Conservation (phyloP, 2,888 invertebrate species). For the Parapristionchus giblindavisi region DNA sequence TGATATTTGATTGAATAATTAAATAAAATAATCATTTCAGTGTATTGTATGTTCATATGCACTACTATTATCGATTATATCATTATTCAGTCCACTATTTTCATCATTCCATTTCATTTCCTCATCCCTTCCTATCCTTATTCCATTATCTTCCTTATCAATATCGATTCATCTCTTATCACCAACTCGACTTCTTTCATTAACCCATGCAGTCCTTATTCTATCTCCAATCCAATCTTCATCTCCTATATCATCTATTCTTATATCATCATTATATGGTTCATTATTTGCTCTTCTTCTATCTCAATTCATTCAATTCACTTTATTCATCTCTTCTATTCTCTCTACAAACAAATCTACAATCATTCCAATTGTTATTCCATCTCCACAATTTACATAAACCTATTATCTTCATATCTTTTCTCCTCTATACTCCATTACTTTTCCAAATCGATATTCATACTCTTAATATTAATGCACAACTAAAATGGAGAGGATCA, state of each 20-base stretch:
- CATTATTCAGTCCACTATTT: constrained; percentile 14
- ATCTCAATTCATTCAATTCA: constrained; percentile 8
- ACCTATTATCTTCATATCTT: too few species aligned
- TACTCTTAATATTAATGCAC: too few species aligned
- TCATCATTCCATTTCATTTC: not conserved
- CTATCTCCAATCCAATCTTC: constrained; percentile 17
- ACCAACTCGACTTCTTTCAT: constrained; percentile 19
- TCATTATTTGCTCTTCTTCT: constrained; percentile 18
- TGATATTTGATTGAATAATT: not conserved
- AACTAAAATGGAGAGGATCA: too few species aligned
- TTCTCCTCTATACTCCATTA: too few species aligned
- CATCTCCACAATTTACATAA: too few species aligned
- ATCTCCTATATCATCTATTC: constrained; percentile 19
- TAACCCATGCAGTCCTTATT: constrained; percentile 12
- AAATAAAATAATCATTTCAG: not conserved
- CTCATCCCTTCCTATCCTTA: constrained; percentile 19
- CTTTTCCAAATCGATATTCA: too few species aligned
- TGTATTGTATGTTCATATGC: constrained; percentile 15
- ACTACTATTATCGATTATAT: constrained; percentile 1
- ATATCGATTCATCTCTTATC: constrained; percentile 17
- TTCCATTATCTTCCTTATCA: constrained; percentile 23
- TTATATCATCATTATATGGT: constrained; percentile 19
- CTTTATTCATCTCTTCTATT: constrained; percentile 1
- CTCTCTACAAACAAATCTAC: constrained; percentile 22
- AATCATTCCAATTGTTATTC: too few species aligned